A percentile compares a stretch with the other conserved stretches of the same genome.
These are phyloP conservation scores for Galaxias olidus DNA, from an alignment of 2,797 vertebrate genomes.

Conservation along the genomic window DNA sequence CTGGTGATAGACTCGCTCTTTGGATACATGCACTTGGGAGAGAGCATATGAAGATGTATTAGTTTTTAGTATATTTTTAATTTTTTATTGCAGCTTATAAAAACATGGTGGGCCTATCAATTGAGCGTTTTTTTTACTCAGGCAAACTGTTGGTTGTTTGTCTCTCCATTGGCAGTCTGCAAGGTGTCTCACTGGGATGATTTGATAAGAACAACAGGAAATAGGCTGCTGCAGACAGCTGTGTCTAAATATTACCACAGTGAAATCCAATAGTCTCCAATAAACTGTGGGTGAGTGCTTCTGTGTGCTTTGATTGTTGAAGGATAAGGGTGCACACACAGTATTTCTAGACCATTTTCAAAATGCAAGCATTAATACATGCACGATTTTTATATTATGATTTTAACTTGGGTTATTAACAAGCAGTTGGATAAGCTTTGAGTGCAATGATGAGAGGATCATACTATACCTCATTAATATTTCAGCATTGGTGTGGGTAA, in stretches of 20 bases:
- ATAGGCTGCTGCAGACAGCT: constrained; percentile 44
- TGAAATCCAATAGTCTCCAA: constrained; percentile 42
- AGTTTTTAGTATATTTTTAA: no score
- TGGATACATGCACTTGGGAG: no score
- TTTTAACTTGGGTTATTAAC: no score
- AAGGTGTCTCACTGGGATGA: constrained; percentile 41
- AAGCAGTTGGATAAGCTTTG: constrained; percentile 5
- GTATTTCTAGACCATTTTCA: no score
- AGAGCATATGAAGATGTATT: no score
- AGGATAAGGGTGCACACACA: no score
- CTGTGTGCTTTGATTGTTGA: not conserved
- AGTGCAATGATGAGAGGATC: constrained; percentile 36
- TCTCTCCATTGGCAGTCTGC: not conserved
- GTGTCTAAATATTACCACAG: constrained; percentile 40
- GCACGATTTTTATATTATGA: no score
- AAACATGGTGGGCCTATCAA: no score
- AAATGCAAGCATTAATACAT: no score
- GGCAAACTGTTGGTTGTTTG: not conserved
- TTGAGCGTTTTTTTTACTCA: not conserved
- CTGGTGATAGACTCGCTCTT: no score
- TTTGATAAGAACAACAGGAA: constrained; percentile 64
- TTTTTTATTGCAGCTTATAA: no score
- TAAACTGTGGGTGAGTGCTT: constrained; percentile 4
- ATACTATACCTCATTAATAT: constrained; percentile 59
- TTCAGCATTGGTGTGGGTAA: constrained; percentile 53